Evolutionary conservation across 2,888 invertebrate genomes (phyloP).

Genomic region (Ligdia adustata): DNA sequence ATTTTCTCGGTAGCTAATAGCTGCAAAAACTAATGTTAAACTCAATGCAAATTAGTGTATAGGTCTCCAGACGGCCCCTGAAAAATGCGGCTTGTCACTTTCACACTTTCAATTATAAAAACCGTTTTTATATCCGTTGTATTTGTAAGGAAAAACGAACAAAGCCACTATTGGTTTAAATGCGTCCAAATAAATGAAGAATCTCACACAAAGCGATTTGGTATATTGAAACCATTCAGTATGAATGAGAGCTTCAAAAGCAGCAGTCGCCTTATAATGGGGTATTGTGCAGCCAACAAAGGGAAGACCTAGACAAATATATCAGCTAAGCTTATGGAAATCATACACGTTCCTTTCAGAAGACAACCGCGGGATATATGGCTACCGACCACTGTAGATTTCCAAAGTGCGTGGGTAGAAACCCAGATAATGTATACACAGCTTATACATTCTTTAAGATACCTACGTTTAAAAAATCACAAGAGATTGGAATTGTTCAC

Average conservation of each 20-base stretch:
- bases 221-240: slow-evolving; percentile 24
- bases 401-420: slow-evolving; percentile 22
- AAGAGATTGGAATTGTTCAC: slow-evolving; percentile 4
- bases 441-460: background rate
- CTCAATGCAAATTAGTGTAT: too few relatives aligned
- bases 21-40: too few relatives aligned
- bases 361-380: slow-evolving; percentile 40
- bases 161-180: slow-evolving; percentile 6
- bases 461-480: slow-evolving; percentile 17
- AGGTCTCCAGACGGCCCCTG: too few relatives aligned
- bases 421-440: slow-evolving; percentile 6
- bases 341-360: slow-evolving; percentile 48
- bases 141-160: slow-evolving; percentile 1
- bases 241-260: slow-evolving; percentile 38
- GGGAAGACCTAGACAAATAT: slow-evolving; percentile 62
- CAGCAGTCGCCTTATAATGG: slow-evolving; percentile 47
- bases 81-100: too few relatives aligned
- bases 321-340: slow-evolving; percentile 58
- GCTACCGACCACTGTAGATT: slow-evolving; percentile 13
- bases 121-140: too few relatives aligned
- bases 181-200: slow-evolving; percentile 6
- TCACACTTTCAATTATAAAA: too few relatives aligned
- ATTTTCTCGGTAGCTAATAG: too few relatives aligned
- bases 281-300: slow-evolving; percentile 56
- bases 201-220: slow-evolving; percentile 17